Evolutionary conservation across 2,797 vertebrate genomes (phyloP).

Genomic region (Orientallactaga sibirica): DNA sequence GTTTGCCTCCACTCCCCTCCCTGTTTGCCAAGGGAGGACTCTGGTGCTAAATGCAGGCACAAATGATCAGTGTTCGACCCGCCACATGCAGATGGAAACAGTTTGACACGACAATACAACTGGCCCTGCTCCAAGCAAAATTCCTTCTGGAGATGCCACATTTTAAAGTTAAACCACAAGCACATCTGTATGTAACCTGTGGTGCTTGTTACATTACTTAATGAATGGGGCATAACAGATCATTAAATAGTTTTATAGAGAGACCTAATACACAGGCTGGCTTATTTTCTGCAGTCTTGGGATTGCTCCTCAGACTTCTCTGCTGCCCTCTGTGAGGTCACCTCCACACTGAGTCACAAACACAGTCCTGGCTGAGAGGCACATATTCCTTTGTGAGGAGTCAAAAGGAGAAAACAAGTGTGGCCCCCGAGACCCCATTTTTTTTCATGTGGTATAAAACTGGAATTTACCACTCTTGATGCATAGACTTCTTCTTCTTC

Average conservation of each 20-base stretch:
- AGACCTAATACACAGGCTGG: slow-evolving; percentile 1
- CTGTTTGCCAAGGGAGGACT: background rate
- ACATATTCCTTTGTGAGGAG: slow-evolving; percentile 1
- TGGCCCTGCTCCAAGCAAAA: slow-evolving; percentile 43
- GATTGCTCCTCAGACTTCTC: background rate
- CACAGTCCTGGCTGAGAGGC: background rate
- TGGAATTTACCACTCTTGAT: background rate
- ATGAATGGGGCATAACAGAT: slow-evolving; percentile 34
- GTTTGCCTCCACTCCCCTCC: background rate
- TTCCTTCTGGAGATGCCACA: slow-evolving; percentile 58
- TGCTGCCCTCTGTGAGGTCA: slow-evolving; percentile 15
- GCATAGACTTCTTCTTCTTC: too few species aligned
- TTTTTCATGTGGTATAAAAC: slow-evolving; percentile 20
- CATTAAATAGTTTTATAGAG: slow-evolving; percentile 61
- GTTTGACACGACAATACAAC: slow-evolving; percentile 25
- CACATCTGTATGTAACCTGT: slow-evolving; percentile 10
- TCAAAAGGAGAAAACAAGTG: background rate
- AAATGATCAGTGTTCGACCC: background rate
- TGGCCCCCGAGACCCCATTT: background rate
- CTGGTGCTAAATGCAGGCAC: background rate
- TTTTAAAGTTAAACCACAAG: slow-evolving; percentile 62
- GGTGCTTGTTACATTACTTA: slow-evolving; percentile 61
- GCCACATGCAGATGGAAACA: slow-evolving; percentile 31
- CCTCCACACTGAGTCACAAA: background rate
- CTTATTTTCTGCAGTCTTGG: slow-evolving; percentile 42